phyloP scores from a whole-genome alignment of 2,888 invertebrate species.

The Cosmorhoe ocellata region DNA sequence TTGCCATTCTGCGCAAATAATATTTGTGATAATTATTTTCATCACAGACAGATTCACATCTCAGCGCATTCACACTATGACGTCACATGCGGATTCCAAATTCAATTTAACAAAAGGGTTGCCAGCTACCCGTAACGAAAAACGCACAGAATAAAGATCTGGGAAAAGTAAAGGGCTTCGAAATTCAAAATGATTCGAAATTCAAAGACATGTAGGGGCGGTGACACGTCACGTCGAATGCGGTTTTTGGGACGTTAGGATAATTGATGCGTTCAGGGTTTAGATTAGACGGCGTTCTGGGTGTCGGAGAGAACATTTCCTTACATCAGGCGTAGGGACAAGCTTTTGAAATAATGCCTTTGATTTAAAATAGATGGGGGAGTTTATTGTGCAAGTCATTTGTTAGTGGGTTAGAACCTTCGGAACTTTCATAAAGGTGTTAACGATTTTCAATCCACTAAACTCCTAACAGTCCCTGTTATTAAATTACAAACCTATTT shows the following conservation, averaged over 20 bases:
- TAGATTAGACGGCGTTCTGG: conserved; percentile 44
- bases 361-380: conserved; percentile 13
- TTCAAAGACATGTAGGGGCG: conserved; percentile 75
- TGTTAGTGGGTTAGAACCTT: conserved; percentile 2
- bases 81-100: conserved; percentile 47
- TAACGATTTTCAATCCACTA: background rate
- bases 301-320: conserved; percentile 41
- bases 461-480: no score
- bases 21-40: no score
- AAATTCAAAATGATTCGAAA: conserved; percentile 37
- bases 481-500: no score
- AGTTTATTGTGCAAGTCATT: conserved; percentile 16
- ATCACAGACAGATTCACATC: conserved; percentile 13
- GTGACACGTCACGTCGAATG: conserved; percentile 61
- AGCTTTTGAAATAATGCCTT: conserved; percentile 20
- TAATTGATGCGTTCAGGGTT: conserved; percentile 71
- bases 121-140: conserved; percentile 70
- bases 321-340: conserved; percentile 24
- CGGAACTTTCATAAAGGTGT: no score
- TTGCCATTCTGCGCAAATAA: no score
- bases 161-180: conserved; percentile 24
- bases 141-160: conserved; percentile 47
- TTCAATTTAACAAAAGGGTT: conserved; percentile 78
- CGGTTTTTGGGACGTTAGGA: conserved; percentile 51
- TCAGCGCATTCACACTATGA: conserved; percentile 16